A percentile compares a stretch with the other conserved stretches of the same genome.
These are phyloP conservation scores for Scatophagus argus DNA, from an alignment of 2,113 vertebrate species.

Conservation along the genomic window DNA sequence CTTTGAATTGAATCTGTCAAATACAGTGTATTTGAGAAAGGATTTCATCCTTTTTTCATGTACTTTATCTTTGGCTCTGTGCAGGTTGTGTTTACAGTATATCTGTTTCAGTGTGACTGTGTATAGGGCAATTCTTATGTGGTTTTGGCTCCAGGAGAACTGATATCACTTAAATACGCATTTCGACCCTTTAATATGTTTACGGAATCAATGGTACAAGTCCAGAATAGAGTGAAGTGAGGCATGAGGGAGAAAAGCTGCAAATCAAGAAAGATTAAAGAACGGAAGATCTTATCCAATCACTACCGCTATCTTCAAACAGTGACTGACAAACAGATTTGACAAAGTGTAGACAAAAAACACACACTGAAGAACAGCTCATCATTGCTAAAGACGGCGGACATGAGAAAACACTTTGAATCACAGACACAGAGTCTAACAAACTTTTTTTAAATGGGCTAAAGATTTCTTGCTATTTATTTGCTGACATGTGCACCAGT, in stretches of 20 bases:
- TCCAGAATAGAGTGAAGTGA: slow-evolving; percentile 9
- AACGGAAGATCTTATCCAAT: background rate
- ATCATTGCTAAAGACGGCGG: background rate
- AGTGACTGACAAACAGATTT: background rate
- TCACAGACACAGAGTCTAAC: background rate
- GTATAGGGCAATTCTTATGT: background rate
- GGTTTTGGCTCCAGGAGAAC: background rate
- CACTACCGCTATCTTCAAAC: background rate
- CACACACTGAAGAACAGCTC: background rate
- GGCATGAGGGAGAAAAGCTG: background rate
- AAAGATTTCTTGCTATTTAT: too few relatives aligned
- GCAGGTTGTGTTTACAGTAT: background rate
- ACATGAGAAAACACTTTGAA: background rate
- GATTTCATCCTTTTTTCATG: background rate
- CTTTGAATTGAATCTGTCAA: background rate
- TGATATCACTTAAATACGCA: background rate
- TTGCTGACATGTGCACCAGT: background rate
- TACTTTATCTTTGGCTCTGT: background rate
- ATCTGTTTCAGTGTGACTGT: slow-evolving; percentile 9
- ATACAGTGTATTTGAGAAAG: background rate
- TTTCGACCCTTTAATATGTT: slow-evolving; percentile 17
- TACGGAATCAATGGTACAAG: slow-evolving; percentile 11
- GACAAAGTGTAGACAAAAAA: background rate
- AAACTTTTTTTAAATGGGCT: background rate
- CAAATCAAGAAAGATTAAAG: background rate